Conservation (phyloP, 2,888 invertebrate species). For the Macrophya alboannulata region DNA sequence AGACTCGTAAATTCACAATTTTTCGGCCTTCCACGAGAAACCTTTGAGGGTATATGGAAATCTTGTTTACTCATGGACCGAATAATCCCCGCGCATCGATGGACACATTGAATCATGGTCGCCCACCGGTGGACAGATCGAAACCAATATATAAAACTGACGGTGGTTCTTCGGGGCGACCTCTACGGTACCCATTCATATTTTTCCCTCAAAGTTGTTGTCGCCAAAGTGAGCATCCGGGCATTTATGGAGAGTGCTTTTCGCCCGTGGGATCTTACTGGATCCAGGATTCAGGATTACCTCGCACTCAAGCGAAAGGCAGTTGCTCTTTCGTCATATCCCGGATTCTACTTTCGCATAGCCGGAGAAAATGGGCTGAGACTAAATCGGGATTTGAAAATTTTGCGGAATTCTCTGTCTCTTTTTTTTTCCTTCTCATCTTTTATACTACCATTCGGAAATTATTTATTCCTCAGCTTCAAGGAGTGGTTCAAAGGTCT, state of each 20-base stretch:
- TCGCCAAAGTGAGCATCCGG: conserved; percentile 47
- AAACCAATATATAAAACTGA: conserved; percentile 49
- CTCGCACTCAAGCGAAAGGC: conserved; percentile 30
- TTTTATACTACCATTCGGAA: background rate
- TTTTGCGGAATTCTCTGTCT: background rate
- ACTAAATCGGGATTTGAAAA: background rate
- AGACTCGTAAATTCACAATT: conserved; percentile 47
- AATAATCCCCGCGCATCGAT: conserved; percentile 50
- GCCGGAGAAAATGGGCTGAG: conserved; percentile 21
- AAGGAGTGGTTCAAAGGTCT: conserved; percentile 66
- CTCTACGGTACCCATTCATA: conserved; percentile 21
- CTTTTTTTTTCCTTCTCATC: background rate
- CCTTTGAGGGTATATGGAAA: conserved; percentile 52
- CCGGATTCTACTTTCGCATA: background rate
- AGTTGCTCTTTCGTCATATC: conserved; percentile 43
- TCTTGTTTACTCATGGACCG: conserved; percentile 47
- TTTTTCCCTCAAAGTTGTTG: conserved; percentile 48
- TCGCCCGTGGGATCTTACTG: conserved; percentile 23
- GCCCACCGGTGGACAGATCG: conserved; percentile 12
- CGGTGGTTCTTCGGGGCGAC: conserved; percentile 8
- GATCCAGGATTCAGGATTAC: conserved; percentile 8
- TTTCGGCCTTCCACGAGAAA: conserved; percentile 31
- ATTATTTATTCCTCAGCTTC: conserved; percentile 32
- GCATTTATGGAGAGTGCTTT: conserved; percentile 43
- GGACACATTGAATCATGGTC: conserved; percentile 33